phyloP scores from a whole-genome alignment of 2,888 invertebrate species.

The Sinelater perroti region DNA sequence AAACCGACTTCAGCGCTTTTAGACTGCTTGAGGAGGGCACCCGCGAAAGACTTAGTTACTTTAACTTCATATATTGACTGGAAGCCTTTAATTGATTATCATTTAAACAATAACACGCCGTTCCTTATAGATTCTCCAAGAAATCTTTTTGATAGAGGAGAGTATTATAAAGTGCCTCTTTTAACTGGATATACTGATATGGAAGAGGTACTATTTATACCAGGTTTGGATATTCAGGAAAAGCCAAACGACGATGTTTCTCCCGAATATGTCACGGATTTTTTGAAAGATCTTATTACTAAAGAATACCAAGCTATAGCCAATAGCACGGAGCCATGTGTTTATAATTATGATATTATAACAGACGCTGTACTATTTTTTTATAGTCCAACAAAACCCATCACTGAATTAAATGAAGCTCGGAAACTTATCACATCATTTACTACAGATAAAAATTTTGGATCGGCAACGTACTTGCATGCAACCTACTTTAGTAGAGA shows the following conservation, averaged over 20 bases:
- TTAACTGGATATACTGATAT: slow-evolving; percentile 79
- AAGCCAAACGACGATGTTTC: slow-evolving; percentile 69
- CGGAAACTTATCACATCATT: slow-evolving; percentile 75
- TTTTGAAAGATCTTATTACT: slow-evolving; percentile 70
- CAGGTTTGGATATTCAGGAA: slow-evolving; percentile 66
- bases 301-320: slow-evolving; percentile 66
- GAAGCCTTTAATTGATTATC: slow-evolving; percentile 81
- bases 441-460: slow-evolving; percentile 72
- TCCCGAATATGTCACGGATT: slow-evolving; percentile 63
- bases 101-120: slow-evolving; percentile 71
- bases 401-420: slow-evolving; percentile 68
- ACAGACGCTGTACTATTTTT: slow-evolving; percentile 80
- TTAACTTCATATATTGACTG: slow-evolving; percentile 69
- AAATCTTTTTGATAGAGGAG: slow-evolving; percentile 68
- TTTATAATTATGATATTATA: slow-evolving; percentile 71
- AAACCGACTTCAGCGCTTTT: slow-evolving; percentile 73
- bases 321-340: slow-evolving; percentile 65
- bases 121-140: slow-evolving; percentile 76
- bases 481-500: slow-evolving; percentile 71
- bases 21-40: slow-evolving; percentile 73
- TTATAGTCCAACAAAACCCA: slow-evolving; percentile 74
- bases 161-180: slow-evolving; percentile 74
- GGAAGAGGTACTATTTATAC: slow-evolving; percentile 76
- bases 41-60: slow-evolving; percentile 68
- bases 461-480: slow-evolving; percentile 75